phyloP scores from a whole-genome alignment of 53 echinoderm and acorn worm genomes.

The Temnopleurus reevesii region DNA sequence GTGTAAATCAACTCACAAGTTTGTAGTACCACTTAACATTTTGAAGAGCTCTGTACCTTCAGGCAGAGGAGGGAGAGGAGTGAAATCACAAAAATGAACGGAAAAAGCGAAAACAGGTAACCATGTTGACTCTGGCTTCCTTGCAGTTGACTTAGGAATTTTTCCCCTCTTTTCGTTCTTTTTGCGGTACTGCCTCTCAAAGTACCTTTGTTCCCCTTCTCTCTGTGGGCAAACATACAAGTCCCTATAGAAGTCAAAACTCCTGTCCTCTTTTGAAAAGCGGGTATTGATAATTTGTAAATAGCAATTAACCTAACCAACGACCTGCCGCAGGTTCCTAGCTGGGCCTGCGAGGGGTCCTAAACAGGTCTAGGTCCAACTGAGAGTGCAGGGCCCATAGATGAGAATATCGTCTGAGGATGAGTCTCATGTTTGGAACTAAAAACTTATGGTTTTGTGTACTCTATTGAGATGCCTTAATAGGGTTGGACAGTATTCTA shows the following conservation, averaged over 20 bases:
- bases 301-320: slow-evolving; percentile 53
- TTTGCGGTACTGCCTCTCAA: not conserved
- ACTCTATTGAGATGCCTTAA: too few species aligned
- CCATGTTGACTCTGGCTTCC: slow-evolving; percentile 30
- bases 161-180: not conserved
- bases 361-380: slow-evolving; percentile 29
- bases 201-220: slow-evolving; percentile 15
- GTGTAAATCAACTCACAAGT: slow-evolving; percentile 29
- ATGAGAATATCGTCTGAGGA: not conserved
- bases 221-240: slow-evolving; percentile 37
- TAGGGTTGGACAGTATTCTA: too few species aligned
- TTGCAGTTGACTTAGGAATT: slow-evolving; percentile 49
- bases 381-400: not conserved
- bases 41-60: not conserved
- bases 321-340: slow-evolving; percentile 44
- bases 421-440: not conserved
- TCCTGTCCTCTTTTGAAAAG: not conserved
- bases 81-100: slow-evolving; percentile 9
- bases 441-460: too few species aligned
- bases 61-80: not conserved
- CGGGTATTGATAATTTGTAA: slow-evolving; percentile 56
- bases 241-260: slow-evolving; percentile 37
- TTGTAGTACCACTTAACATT: slow-evolving; percentile 3
- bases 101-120: slow-evolving; percentile 17
- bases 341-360: slow-evolving; percentile 1